Conservation (phyloP, 2,888 invertebrate species). For the Fragum fragum region DNA sequence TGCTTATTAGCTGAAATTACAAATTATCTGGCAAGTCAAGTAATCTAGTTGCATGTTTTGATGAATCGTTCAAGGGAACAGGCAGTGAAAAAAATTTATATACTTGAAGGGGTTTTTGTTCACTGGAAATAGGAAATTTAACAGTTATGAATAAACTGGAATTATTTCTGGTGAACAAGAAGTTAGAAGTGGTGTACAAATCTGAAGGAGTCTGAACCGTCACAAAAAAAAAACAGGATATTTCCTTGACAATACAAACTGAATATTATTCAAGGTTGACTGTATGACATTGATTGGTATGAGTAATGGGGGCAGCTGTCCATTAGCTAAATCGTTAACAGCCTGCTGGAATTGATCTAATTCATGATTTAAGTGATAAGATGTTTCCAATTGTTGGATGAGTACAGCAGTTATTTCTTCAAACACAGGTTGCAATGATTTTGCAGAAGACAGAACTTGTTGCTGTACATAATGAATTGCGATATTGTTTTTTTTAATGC, state of each 20-base stretch:
- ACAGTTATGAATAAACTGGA: not conserved
- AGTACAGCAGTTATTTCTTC: conserved; percentile 19
- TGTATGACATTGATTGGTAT: conserved; percentile 21
- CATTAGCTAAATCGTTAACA: conserved; percentile 33
- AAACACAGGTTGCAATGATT: conserved; percentile 7
- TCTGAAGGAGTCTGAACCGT: no score
- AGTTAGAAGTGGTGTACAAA: no score
- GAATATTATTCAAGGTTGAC: conserved; percentile 27
- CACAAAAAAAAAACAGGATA: not conserved
- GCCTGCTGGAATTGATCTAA: conserved; percentile 33
- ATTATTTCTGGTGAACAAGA: not conserved
- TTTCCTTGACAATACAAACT: conserved; percentile 15
- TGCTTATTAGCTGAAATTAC: conserved; percentile 45
- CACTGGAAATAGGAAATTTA: not conserved
- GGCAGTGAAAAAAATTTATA: conserved; percentile 51
- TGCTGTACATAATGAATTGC: not conserved
- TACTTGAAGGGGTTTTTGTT: not conserved
- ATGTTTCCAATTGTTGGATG: not conserved
- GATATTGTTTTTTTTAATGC: conserved; percentile 12
- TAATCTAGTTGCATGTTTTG: conserved; percentile 60
- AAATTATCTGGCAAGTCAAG: conserved; percentile 41
- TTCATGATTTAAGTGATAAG: conserved; percentile 28
- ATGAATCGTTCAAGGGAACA: conserved; percentile 53
- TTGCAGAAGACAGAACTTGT: not conserved
- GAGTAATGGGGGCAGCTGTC: conserved; percentile 34